Evolutionary conservation across 2,113 vertebrate genomes (phyloP).

Genomic region (Pluvialis apricaria): DNA sequence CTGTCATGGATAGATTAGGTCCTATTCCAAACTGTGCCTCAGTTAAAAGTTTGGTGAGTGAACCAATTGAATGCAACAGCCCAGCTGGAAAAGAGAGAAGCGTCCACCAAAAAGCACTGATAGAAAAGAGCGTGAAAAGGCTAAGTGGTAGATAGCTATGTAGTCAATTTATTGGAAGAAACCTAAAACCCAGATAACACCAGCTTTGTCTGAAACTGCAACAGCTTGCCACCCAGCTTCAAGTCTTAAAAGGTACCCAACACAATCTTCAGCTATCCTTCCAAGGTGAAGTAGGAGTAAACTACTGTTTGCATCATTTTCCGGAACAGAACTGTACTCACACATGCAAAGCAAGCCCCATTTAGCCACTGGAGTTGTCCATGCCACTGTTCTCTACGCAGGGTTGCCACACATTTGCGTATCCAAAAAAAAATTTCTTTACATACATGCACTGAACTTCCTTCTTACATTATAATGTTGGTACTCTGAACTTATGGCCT

Average conservation of each 20-base stretch:
- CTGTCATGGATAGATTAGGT: not conserved
- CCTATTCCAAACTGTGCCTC: not conserved
- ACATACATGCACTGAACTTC: not conserved
- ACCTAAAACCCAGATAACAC: not conserved
- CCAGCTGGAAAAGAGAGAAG: not conserved
- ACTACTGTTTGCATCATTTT: not conserved
- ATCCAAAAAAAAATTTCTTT: not conserved
- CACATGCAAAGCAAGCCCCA: not conserved
- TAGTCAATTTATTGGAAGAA: not conserved
- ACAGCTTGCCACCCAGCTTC: not conserved
- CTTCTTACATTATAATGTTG: not conserved
- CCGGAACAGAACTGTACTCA: not conserved
- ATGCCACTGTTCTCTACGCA: not conserved
- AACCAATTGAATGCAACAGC: not conserved
- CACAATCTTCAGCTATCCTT: not conserved
- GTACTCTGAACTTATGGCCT: not conserved
- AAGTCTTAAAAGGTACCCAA: not conserved
- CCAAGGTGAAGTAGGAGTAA: not conserved
- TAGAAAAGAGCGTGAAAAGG: not conserved
- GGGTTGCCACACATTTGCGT: not conserved
- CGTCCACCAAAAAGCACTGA: not conserved
- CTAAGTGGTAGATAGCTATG: not conserved
- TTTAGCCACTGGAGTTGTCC: not conserved
- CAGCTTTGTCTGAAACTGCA: not conserved
- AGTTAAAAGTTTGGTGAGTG: not conserved